Evolutionary conservation across 2,113 vertebrate genomes (phyloP).

Genomic region (Apeltes quadracus): DNA sequence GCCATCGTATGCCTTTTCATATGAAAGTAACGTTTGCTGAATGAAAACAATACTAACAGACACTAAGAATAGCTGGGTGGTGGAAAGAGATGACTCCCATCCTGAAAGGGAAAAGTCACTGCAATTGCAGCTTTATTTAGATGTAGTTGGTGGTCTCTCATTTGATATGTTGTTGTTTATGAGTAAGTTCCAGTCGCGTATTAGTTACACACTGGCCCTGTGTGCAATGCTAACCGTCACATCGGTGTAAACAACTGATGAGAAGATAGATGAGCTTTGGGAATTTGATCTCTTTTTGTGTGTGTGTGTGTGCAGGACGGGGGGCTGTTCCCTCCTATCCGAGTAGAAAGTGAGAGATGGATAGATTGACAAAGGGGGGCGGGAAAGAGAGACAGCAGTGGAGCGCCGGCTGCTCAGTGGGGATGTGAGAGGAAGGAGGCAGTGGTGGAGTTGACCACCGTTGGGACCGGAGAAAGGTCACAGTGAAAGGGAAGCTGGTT

Average conservation of each 20-base stretch:
- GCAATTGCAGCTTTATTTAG: constrained; percentile 66
- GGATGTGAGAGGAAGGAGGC: constrained; percentile 75
- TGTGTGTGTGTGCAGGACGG: constrained; percentile 34
- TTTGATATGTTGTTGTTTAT: constrained; percentile 62
- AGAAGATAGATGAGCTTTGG: constrained; percentile 74
- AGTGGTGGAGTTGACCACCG: constrained; percentile 65
- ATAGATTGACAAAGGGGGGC: constrained; percentile 74
- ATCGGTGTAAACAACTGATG: constrained; percentile 74
- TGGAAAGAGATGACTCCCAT: constrained; percentile 76
- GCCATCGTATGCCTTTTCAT: constrained; percentile 69
- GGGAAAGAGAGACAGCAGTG: constrained; percentile 64
- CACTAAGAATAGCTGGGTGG: constrained; percentile 76
- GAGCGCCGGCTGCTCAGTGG: constrained; percentile 74
- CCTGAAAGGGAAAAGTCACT: constrained; percentile 70
- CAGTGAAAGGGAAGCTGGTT: constrained; percentile 85
- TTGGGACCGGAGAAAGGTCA: constrained; percentile 82
- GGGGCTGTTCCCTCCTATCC: constrained; percentile 78
- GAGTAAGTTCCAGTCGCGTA: constrained; percentile 59
- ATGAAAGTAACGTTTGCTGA: constrained; percentile 73
- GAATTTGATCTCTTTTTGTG: constrained; percentile 79
- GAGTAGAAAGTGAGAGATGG: constrained; percentile 76
- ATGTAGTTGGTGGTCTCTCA: constrained; percentile 61
- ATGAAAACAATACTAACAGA: constrained; percentile 77
- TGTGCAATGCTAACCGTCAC: constrained; percentile 66
- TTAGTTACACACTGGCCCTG: constrained; percentile 58